Base-by-base conservation (phyloP, 23 tunicate genomes). In the Trididemnum clinides region DNA sequence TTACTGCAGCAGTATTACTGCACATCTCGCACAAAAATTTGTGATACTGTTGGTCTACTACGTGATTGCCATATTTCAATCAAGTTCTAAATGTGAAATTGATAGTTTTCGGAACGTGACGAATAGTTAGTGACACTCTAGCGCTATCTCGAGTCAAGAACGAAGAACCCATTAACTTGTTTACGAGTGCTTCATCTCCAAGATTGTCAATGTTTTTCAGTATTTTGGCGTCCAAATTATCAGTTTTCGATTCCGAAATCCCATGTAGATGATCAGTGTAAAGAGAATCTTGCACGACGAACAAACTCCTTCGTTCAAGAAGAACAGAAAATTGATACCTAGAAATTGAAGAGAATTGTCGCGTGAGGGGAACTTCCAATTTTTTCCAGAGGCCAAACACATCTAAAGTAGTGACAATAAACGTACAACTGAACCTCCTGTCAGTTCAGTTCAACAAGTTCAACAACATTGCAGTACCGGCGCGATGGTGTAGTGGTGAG, bases 61-160 rank as follows among this genome's bases (percentile, higher is more conserved):
- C n/a, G n/a, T n/a, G n/a, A n/a, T n/a, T n/a, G n/a, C n/a, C n/a
- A n/a, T n/a, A n/a, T n/a, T n/a, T n/a, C 12, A 10, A 44, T 84
- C 35, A 84, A 3, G 50, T 74, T 57, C 62, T 85, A 0, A 85
- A 80, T 71, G 80, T 85, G 22, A 90, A 64, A 21, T 85, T 85
- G 19, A 63, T 51, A 2, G 87, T 86, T 21, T 91, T 86, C 0
- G 96, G 90, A n/a, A 91, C 96, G 66, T 86, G 32, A 1, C 96
- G 82, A 33, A 91, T 86, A 22, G 96, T 91, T 59, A 91, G 50
- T 21, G 96, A 91, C 6, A 91, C 70, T 28, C 96, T 72, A 0
- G 90, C 65, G 4, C 64, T 33, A 0, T 64, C 51, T 36, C 83
- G 76, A 20, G 72, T 27, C 28, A 71, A 18, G 49, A 0, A 23